Conservation (phyloP, 2,113 vertebrate genomes). For the Crotalus horridus region DNA sequence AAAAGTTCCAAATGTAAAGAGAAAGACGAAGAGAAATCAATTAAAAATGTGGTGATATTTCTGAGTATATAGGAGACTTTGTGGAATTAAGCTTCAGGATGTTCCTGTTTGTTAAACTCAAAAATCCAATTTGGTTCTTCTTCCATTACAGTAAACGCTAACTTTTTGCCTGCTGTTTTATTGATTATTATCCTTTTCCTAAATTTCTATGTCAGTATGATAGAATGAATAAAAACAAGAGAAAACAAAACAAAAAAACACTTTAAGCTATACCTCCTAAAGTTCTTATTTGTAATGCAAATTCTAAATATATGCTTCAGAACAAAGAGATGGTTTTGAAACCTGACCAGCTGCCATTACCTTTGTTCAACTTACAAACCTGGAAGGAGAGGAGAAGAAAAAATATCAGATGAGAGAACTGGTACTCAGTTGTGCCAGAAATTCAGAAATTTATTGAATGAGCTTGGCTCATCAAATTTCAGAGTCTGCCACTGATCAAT, state of each 20-base stretch:
- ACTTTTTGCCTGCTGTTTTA: not conserved
- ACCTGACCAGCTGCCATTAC: not conserved
- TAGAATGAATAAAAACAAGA: not conserved
- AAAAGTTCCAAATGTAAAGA: not conserved
- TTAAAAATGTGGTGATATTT: not conserved
- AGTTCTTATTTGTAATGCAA: not conserved
- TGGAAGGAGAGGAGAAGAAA: not conserved
- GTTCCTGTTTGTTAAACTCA: not conserved
- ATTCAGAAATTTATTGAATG: not conserved
- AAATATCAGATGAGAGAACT: not conserved
- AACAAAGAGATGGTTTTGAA: not conserved
- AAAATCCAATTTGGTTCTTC: not conserved
- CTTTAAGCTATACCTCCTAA: not conserved
- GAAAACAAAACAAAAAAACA: not conserved
- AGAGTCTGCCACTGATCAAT: not conserved
- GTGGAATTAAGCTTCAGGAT: not conserved
- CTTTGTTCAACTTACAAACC: not conserved
- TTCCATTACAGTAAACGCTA: not conserved
- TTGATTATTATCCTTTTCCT: not conserved
- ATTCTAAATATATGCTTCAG: not conserved
- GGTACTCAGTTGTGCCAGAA: not conserved
- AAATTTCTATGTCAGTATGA: not conserved
- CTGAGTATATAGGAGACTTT: not conserved
- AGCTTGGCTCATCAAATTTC: not conserved
- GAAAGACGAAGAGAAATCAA: not conserved